Evolutionary conservation across 2,888 invertebrate genomes (phyloP).

Genomic region (Sarcophaga rosellei): DNA sequence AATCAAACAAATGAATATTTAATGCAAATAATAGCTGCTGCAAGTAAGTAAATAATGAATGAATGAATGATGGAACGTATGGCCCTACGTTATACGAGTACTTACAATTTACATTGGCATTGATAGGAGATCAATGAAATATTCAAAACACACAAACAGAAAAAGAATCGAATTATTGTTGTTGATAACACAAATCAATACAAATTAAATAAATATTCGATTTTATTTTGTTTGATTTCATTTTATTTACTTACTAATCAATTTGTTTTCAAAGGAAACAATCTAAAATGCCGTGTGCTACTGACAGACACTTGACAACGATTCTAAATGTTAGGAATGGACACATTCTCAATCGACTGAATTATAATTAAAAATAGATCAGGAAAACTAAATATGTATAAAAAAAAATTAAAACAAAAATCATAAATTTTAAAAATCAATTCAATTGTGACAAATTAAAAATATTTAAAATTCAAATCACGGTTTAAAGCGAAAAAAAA

Average conservation of each 20-base stretch:
- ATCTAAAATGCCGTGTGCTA: neutral
- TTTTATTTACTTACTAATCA: neutral
- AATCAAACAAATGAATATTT: constrained; percentile 12
- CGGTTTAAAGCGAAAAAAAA: too few species aligned
- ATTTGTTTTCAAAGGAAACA: neutral
- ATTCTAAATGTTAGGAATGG: constrained; percentile 4
- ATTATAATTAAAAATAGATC: constrained; percentile 12
- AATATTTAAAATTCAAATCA: neutral
- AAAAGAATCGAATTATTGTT: neutral
- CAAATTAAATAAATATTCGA: constrained; percentile 15
- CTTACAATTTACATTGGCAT: neutral
- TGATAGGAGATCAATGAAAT: neutral
- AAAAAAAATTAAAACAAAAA: too few species aligned
- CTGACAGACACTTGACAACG: constrained; percentile 28
- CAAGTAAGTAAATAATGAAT: too few species aligned
- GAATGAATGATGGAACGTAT: too few species aligned
- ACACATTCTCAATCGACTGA: neutral
- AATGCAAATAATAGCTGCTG: neutral
- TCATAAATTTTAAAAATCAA: constrained; percentile 4
- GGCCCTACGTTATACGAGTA: too few species aligned
- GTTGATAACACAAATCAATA: constrained; percentile 9
- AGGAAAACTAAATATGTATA: neutral
- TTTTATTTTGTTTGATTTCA: neutral
- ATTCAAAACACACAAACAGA: constrained; percentile 25
- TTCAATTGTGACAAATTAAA: constrained; percentile 40